Evolutionary conservation across 2,797 vertebrate species (phyloP).

Genomic region (Cyclura pinguis): DNA sequence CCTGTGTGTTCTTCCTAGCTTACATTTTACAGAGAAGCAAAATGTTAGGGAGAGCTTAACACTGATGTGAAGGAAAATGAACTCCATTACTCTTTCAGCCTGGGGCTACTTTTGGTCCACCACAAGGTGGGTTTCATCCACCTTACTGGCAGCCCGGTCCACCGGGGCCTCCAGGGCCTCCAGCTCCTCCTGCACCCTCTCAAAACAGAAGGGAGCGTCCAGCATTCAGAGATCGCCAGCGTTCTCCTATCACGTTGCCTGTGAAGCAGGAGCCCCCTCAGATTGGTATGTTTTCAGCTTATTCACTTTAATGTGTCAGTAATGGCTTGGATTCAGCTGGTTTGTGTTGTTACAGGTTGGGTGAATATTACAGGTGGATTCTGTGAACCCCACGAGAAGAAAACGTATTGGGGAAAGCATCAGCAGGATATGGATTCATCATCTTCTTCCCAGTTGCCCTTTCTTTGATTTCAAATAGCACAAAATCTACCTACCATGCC

Average conservation of each 20-base stretch:
- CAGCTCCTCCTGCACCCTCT: conserved; percentile 90
- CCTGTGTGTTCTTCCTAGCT: conserved; percentile 78
- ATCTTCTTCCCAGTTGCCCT: not conserved
- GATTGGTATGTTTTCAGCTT: conserved; percentile 86
- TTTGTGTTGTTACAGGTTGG: not conserved
- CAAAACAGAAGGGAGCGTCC: conserved; percentile 95
- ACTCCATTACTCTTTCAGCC: conserved; percentile 90
- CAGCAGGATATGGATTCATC: not conserved
- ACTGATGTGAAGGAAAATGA: conserved; percentile 83
- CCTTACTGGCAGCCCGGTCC: conserved; percentile 97
- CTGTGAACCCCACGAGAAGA: not conserved
- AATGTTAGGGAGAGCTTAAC: conserved; percentile 64
- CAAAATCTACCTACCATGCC: not conserved
- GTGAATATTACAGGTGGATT: too few species aligned
- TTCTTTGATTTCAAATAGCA: not conserved
- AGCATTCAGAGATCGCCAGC: conserved; percentile 92
- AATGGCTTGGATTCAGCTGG: not conserved
- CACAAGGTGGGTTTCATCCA: conserved; percentile 91
- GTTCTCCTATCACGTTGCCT: conserved; percentile 92
- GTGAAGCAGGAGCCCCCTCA: conserved; percentile 92
- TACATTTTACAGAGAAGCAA: conserved; percentile 28
- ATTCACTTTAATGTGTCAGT: not conserved
- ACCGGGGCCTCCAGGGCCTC: conserved; percentile 83
- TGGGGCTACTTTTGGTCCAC: conserved; percentile 92
- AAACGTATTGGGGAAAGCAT: not conserved